A percentile compares a stretch with the other conserved stretches of the same genome.
Evolutionary conservation across 1,140 invertebrate genomes (phyloP).

Genomic region (Danaus plexippus): DNA sequence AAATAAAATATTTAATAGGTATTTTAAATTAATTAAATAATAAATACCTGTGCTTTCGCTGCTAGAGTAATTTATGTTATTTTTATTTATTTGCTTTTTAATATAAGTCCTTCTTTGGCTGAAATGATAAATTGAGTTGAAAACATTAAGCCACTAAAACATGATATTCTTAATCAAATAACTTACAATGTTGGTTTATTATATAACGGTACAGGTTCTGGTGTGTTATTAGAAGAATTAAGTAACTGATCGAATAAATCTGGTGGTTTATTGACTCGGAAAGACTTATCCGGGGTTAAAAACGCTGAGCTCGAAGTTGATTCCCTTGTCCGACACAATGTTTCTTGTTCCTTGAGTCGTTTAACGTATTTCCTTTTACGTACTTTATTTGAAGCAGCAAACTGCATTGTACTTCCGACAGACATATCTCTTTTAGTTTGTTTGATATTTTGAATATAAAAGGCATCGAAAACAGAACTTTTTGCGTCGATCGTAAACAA

Average conservation of each 20-base stretch:
- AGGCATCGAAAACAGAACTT: slow-evolving; percentile 54
- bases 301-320: slow-evolving; percentile 27
- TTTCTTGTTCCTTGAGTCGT: slow-evolving; percentile 31
- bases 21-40: slow-evolving; percentile 3
- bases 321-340: slow-evolving; percentile 12
- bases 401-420: slow-evolving; percentile 35
- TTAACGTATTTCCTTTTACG: slow-evolving; percentile 59
- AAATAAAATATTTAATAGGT: slow-evolving; percentile 6
- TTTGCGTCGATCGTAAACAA: slow-evolving; percentile 42
- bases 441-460: slow-evolving; percentile 63
- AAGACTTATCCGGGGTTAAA: slow-evolving; percentile 59
- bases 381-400: slow-evolving; percentile 38
- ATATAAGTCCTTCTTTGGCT: slow-evolving; percentile 23
- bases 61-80: slow-evolving; percentile 36
- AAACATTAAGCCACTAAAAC: not conserved
- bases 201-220: not conserved
- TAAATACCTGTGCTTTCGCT: slow-evolving; percentile 37
- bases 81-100: slow-evolving; percentile 30
- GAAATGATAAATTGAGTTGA: not conserved
- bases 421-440: slow-evolving; percentile 55
- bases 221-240: slow-evolving; percentile 32
- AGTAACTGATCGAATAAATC: slow-evolving; percentile 56
- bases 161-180: not conserved
- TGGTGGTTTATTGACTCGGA: slow-evolving; percentile 48
- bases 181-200: slow-evolving; percentile 12